Evolutionary conservation across 2,113 vertebrate species (phyloP).

Genomic region (Ifrita kowaldi): DNA sequence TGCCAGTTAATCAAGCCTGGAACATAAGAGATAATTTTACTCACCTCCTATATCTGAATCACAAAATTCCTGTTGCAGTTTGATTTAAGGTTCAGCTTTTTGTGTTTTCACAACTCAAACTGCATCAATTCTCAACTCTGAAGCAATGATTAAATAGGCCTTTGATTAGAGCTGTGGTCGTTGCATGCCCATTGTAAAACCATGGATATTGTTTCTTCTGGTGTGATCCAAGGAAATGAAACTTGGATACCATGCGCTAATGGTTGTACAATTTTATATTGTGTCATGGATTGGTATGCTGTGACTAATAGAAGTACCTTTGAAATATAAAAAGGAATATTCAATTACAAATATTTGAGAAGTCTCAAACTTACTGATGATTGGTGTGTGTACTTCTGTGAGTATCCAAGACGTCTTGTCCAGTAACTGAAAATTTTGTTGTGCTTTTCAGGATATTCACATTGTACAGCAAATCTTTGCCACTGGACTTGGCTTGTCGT

Average conservation of each 20-base stretch:
- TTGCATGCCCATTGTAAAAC: not conserved
- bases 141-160: not conserved
- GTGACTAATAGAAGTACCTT: not conserved
- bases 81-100: not conserved
- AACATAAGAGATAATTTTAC: not conserved
- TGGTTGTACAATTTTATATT: not conserved
- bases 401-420: not conserved
- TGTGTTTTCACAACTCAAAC: not conserved
- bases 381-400: not conserved
- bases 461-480: constrained; percentile 91
- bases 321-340: not conserved
- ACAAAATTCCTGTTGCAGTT: not conserved
- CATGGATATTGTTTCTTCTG: not conserved
- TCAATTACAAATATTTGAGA: not conserved
- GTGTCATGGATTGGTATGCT: not conserved
- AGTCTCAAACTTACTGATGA: not conserved
- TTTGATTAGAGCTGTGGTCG: not conserved
- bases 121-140: not conserved
- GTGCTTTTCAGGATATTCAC: constrained; percentile 88
- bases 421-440: not conserved
- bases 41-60: not conserved
- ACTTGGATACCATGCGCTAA: not conserved
- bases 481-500: constrained; percentile 90
- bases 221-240: not conserved
- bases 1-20: not conserved